Evolutionary conservation across 2,113 vertebrate species (phyloP).

Genomic region (Girardinichthys multiradiatus): DNA sequence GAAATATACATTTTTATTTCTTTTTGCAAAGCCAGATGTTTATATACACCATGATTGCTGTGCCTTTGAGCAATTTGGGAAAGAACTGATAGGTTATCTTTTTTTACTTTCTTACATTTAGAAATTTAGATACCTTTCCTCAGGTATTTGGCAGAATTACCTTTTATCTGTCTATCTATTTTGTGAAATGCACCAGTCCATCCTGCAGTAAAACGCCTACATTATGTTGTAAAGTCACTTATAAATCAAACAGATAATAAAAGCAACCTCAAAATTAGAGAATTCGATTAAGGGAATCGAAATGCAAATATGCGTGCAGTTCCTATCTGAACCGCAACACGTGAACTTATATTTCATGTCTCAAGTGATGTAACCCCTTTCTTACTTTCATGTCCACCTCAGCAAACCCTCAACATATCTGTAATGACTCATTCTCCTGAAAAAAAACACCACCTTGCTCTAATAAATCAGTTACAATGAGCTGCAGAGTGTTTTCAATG

Average conservation of each 20-base stretch:
- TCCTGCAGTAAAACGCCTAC: neutral
- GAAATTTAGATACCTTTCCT: too few relatives aligned
- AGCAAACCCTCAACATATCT: constrained; percentile 35
- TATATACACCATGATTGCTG: too few relatives aligned
- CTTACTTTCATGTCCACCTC: constrained; percentile 9
- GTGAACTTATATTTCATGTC: constrained; percentile 19
- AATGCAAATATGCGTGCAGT: neutral
- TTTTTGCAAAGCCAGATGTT: too few relatives aligned
- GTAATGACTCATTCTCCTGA: constrained; percentile 37
- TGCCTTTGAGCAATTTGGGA: too few relatives aligned
- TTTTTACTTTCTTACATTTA: too few relatives aligned
- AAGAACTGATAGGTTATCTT: too few relatives aligned
- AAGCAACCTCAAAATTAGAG: neutral
- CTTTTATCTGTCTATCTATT: too few relatives aligned
- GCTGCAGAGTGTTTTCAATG: constrained; percentile 27
- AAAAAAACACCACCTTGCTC: neutral
- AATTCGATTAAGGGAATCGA: neutral
- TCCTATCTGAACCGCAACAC: neutral
- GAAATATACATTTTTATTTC: too few relatives aligned
- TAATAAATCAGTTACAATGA: constrained; percentile 49
- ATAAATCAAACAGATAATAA: neutral
- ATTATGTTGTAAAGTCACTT: neutral
- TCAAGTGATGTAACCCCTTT: constrained; percentile 6
- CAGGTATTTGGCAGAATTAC: too few relatives aligned
- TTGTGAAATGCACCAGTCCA: too few relatives aligned